phyloP scores from a whole-genome alignment of 1,140 invertebrate genomes.

The Danaus plexippus region DNA sequence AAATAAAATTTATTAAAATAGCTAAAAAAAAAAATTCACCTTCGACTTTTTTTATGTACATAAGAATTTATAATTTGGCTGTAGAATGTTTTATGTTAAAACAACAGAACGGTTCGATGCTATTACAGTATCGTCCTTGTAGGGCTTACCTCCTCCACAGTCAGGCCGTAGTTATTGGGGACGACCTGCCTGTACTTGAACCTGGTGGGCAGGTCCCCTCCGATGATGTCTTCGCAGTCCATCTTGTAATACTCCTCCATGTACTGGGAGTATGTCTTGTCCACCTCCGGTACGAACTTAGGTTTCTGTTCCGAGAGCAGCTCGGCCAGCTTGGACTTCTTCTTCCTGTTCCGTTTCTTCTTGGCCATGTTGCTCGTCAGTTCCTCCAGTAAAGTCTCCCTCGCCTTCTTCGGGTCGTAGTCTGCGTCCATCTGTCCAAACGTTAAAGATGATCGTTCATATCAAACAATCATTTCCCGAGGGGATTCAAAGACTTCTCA shows the following conservation, averaged over 20 bases:
- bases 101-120: too few species aligned
- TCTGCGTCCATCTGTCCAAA: slow-evolving; percentile 87
- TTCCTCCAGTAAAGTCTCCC: slow-evolving; percentile 73
- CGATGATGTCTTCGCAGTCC: slow-evolving; percentile 96
- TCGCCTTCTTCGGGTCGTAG: slow-evolving; percentile 76
- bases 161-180: slow-evolving; percentile 94
- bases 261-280: slow-evolving; percentile 88
- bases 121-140: too few species aligned
- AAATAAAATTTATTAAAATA: too few species aligned
- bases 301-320: slow-evolving; percentile 82
- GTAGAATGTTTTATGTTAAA: too few species aligned
- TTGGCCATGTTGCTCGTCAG: slow-evolving; percentile 72
- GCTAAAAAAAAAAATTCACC: too few species aligned
- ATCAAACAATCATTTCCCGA: too few species aligned
- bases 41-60: too few species aligned
- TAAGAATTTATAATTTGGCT: too few species aligned
- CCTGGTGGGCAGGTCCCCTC: slow-evolving; percentile 88
- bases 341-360: slow-evolving; percentile 76
- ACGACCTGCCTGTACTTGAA: slow-evolving; percentile 94
- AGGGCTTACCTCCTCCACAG: slow-evolving; percentile 84
- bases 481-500: too few species aligned
- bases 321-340: slow-evolving; percentile 80
- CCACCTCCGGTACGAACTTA: slow-evolving; percentile 82
- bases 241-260: slow-evolving; percentile 95
- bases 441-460: too few species aligned